phyloP scores from a whole-genome alignment of 2,888 invertebrate genomes.

The Tineola bisselliella region DNA sequence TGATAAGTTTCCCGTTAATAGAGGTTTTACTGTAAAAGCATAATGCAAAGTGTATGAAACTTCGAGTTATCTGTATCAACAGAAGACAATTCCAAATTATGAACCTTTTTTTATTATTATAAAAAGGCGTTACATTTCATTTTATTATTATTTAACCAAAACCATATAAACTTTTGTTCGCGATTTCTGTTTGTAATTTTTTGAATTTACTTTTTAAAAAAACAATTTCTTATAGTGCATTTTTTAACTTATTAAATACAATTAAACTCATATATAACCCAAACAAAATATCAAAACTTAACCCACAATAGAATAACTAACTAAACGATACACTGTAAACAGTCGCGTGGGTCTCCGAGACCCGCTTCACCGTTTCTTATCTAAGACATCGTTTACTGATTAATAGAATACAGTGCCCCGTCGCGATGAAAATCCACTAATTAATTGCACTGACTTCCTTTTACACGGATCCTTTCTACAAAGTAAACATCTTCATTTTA shows the following conservation, averaged over 20 bases:
- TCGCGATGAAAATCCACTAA: slow-evolving; percentile 46
- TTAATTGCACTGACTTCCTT: slow-evolving; percentile 39
- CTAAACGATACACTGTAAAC: background rate
- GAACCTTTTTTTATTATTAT: background rate
- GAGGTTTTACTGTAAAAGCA: background rate
- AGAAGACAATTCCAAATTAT: slow-evolving; percentile 2
- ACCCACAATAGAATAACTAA: too few relatives aligned
- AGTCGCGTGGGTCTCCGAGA: slow-evolving; percentile 2
- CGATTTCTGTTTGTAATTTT: too few relatives aligned
- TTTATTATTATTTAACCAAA: too few relatives aligned
- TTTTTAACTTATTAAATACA: too few relatives aligned
- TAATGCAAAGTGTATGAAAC: slow-evolving; percentile 4
- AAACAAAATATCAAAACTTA: too few relatives aligned
- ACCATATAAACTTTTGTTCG: too few relatives aligned
- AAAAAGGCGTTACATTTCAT: background rate
- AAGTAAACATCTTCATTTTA: slow-evolving; percentile 20
- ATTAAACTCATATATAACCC: too few relatives aligned
- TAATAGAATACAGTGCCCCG: slow-evolving; percentile 38
- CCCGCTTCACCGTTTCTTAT: background rate
- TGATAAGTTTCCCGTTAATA: background rate
- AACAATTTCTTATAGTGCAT: too few relatives aligned
- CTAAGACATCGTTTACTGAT: slow-evolving; percentile 27
- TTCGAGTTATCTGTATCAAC: background rate
- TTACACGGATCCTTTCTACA: slow-evolving; percentile 14
- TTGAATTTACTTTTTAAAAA: too few relatives aligned